A percentile compares a stretch with the other conserved stretches of the same genome.
These are phyloP conservation scores for Eurois occulta DNA, from an alignment of 2,888 invertebrate genomes.

Conservation along the genomic window DNA sequence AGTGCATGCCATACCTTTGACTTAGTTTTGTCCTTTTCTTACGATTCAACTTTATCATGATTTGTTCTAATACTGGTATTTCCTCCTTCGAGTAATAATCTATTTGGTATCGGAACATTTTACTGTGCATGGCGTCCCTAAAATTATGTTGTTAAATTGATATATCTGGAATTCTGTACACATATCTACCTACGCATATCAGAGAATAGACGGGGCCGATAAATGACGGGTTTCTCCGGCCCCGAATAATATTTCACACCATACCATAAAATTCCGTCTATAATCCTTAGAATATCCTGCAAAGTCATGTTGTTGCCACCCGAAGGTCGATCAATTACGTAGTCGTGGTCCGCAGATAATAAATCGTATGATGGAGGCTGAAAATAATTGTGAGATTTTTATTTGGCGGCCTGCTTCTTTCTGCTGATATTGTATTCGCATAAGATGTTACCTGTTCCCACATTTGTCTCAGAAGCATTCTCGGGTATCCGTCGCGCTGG, in stretches of 20 bases:
- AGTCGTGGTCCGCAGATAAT: conserved; percentile 76
- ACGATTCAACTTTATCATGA: conserved; percentile 75
- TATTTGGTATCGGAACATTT: conserved; percentile 84
- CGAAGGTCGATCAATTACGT: conserved; percentile 59
- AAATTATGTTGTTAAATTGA: conserved; percentile 37
- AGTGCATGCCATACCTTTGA: conserved; percentile 74
- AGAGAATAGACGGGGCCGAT: neutral
- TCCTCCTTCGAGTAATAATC: conserved; percentile 84
- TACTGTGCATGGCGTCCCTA: conserved; percentile 87
- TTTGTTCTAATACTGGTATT: conserved; percentile 81
- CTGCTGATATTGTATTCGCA: neutral
- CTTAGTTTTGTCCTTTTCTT: conserved; percentile 77
- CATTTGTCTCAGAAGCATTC: conserved; percentile 84
- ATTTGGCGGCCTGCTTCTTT: conserved; percentile 5
- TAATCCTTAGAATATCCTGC: conserved; percentile 80
- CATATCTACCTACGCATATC: neutral
- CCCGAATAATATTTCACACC: conserved; percentile 16
- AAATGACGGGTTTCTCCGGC: neutral
- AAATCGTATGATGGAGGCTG: conserved; percentile 86
- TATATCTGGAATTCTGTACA: neutral
- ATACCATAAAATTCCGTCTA: conserved; percentile 86
- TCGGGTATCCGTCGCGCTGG: conserved; percentile 84
- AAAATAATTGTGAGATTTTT: conserved; percentile 46
- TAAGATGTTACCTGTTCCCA: conserved; percentile 82
- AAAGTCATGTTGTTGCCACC: conserved; percentile 81